Base-by-base conservation (phyloP, 2,888 invertebrate genomes). In the Dione vanillae region DNA sequence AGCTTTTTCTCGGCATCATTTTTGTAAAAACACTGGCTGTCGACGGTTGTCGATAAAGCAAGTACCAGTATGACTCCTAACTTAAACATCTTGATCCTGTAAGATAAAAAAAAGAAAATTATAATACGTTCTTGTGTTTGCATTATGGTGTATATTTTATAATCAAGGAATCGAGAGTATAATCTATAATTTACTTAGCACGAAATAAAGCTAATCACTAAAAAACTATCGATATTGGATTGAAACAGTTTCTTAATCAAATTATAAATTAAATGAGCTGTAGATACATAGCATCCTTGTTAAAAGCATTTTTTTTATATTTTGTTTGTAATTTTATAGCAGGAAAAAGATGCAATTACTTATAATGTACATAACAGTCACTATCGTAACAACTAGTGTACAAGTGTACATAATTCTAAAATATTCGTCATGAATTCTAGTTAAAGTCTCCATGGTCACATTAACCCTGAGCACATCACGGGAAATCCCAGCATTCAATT, bases 21-120 rank as follows among this genome's bases (percentile, higher is more conserved):
- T 79, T 91, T 91, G 79, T 87, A 88, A 77, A 93, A 91, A 77
- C 93, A 93, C 76, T 93, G 92, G 54, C 89, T 82, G 79, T 82
- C 83, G 14, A 87, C 92, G 10, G 84, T 78, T 20, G 85, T 78
- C 6, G 86, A 78, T 12, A 84, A 72, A 16, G 83, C 79, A 66
- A 90, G 70, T 5, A 86, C 78, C 58, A 84, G 76, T 47, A 84
- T 67, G 11, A 81, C 79, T 20, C 78, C 74, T 69, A 83, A 64
- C 78, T 87, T 90, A 72, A 90, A 74, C 92, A 92, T 92, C 54
- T 72, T 89, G 74, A 6, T 54, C 71, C 84, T 85, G 83, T 41
- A 86, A 85, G 73, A 74, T 75, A 47, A 49, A 40, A 35, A 51
- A 5, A 27, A n/a, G n/a, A n/a, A n/a, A n/a, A n/a, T n/a, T n/a